These are phyloP conservation scores for Penaeus japonicus DNA, from an alignment of 1,140 invertebrate species.

Conservation along the genomic window DNA sequence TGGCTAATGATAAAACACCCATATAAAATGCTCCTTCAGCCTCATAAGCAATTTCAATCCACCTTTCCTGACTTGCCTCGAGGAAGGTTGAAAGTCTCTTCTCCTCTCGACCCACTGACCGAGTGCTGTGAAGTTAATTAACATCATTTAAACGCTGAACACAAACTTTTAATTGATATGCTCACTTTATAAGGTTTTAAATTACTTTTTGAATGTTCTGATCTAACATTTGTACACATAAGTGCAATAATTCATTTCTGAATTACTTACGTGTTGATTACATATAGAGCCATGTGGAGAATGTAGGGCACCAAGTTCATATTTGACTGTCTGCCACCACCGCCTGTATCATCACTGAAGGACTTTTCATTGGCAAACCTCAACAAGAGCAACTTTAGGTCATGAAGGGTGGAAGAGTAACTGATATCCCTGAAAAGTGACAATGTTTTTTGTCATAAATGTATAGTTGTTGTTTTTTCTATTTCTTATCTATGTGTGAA, in stretches of 20 bases:
- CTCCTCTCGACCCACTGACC: slow-evolving; percentile 36
- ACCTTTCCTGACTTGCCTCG: slow-evolving; percentile 69
- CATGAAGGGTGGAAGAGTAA: slow-evolving; percentile 88
- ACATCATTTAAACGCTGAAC: background rate
- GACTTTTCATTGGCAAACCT: slow-evolving; percentile 93
- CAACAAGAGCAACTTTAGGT: slow-evolving; percentile 88
- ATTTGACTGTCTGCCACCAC: slow-evolving; percentile 95
- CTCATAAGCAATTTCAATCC: slow-evolving; percentile 83
- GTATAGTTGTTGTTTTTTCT: too few relatives aligned
- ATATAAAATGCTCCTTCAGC: slow-evolving; percentile 90
- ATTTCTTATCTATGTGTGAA: too few relatives aligned
- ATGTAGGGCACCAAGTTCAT: slow-evolving; percentile 96
- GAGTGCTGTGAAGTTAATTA: slow-evolving; percentile 17
- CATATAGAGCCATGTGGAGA: slow-evolving; percentile 93
- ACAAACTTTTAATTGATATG: too few relatives aligned
- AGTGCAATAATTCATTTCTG: slow-evolving; percentile 25
- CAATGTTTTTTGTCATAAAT: too few relatives aligned
- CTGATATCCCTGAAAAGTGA: slow-evolving; percentile 76
- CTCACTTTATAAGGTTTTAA: too few relatives aligned
- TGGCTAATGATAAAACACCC: slow-evolving; percentile 78
- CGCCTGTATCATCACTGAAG: slow-evolving; percentile 96
- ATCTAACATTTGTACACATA: background rate
- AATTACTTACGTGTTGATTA: slow-evolving; percentile 85
- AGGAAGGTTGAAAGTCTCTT: slow-evolving; percentile 61
- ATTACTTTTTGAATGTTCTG: too few relatives aligned